Percentiles rank a stretch among this genome's conserved stretches.
phyloP scores from a whole-genome alignment of 2,797 vertebrate species.

The Nasua narica region DNA sequence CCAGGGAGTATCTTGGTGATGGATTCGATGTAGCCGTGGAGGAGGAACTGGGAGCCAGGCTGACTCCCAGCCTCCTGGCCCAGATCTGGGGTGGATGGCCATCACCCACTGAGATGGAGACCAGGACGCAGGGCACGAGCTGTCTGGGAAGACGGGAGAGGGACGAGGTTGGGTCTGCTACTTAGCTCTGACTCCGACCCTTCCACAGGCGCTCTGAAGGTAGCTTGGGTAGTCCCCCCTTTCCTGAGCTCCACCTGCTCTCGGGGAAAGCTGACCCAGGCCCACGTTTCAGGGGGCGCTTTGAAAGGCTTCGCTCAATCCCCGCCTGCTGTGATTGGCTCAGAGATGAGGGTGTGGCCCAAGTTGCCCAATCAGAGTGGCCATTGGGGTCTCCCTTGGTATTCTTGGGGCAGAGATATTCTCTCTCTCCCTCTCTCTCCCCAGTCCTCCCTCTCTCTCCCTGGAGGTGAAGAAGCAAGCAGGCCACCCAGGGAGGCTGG shows the following conservation, averaged over 20 bases:
- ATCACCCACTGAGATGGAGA: not conserved
- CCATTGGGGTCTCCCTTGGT: not conserved
- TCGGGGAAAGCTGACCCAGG: not conserved
- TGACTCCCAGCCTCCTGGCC: not conserved
- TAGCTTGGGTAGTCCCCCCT: not conserved
- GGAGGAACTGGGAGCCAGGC: not conserved
- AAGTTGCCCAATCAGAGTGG: no score
- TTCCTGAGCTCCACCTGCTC: not conserved
- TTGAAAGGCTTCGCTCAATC: not conserved
- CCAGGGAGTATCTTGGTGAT: not conserved
- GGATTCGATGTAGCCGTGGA: not conserved
- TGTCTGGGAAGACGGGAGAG: no score
- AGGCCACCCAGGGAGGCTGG: not conserved
- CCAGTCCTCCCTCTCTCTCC: fast-evolving
- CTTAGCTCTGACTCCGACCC: not conserved
- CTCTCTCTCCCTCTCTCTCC: not conserved
- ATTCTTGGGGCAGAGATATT: no score
- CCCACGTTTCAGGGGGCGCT: not conserved
- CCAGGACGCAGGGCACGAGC: no score
- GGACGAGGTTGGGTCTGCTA: not conserved
- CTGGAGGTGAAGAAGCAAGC: not conserved
- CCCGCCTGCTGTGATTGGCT: not conserved
- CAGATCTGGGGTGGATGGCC: fast-evolving
- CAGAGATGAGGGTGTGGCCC: not conserved
- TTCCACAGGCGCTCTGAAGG: no score